phyloP scores from a whole-genome alignment of 2,888 invertebrate genomes.

The Lucinisca nassula region DNA sequence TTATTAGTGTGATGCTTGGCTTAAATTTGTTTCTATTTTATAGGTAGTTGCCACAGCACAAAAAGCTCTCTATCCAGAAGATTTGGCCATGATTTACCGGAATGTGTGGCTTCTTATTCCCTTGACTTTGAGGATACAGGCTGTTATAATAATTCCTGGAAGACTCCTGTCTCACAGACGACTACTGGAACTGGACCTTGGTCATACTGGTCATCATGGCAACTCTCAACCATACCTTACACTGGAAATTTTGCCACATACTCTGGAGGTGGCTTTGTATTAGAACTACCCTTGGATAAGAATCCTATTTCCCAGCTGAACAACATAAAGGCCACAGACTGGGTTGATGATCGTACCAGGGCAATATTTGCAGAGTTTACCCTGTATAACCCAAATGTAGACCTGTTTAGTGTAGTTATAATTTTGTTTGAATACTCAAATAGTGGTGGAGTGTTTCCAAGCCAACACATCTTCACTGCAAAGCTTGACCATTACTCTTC shows the following conservation, averaged over 20 bases:
- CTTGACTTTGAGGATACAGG: constrained; percentile 50
- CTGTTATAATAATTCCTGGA: constrained; percentile 65
- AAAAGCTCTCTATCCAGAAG: background rate
- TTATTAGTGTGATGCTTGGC: too few species aligned
- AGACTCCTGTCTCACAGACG: background rate
- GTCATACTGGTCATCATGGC: constrained; percentile 63
- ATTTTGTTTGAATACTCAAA: constrained; percentile 72
- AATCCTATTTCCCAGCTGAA: background rate
- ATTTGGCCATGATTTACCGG: background rate
- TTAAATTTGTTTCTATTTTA: background rate
- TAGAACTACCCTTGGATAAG: constrained; percentile 47
- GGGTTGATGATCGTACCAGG: constrained; percentile 73
- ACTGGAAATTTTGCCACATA: constrained; percentile 70
- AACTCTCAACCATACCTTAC: constrained; percentile 66
- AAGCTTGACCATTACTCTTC: constrained; percentile 64
- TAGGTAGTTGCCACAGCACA: background rate
- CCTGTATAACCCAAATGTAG: constrained; percentile 71
- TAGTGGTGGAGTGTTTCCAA: constrained; percentile 62
- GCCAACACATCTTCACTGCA: constrained; percentile 66
- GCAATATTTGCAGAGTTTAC: constrained; percentile 75
- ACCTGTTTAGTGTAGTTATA: constrained; percentile 72
- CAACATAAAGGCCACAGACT: constrained; percentile 35
- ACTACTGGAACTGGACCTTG: constrained; percentile 31
- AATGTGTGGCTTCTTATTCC: constrained; percentile 59
- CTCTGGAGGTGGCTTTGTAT: constrained; percentile 75